Base-by-base conservation (phyloP, 2,797 vertebrate genomes). In the Sarcoramphus papa region DNA sequence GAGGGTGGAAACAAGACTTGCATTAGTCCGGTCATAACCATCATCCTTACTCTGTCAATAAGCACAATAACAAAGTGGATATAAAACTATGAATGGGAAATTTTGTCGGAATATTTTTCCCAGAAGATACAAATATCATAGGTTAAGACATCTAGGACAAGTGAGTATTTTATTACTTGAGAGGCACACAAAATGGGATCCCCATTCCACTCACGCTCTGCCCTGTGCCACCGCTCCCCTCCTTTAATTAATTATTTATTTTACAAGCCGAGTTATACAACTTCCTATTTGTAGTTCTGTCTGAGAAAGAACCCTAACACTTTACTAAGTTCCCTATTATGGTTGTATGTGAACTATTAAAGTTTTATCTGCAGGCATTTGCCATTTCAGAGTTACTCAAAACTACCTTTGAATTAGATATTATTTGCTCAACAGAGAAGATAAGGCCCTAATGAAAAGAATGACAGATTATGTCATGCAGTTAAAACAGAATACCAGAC, bases 221-320 rank as follows among this genome's bases (percentile, higher is more conserved):
- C 21, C 35, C 50, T 27, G 19, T 51, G 48, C 22, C 1, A 1
- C 37, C 2, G 2, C 24, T 57, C 18, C 33, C 25, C 4, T 8
- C 4, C 15, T 51, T 40, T 45, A 43, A 37, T 53, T 5, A 40
- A 17, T 60, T 40, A 35, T 12, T 63, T 31, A 43, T 62, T 85
- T 77, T 85, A 40, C n/a, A 62, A 70, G 41, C 31, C 33, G 41
- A 62, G 37, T 60, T 41, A 77, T 5, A 62, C 6, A 81, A 59
- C 43, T 59, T 86, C n/a, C 21, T 64, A 40, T 11, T 27, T 63
- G 18, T 12, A 59, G 13, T 79, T 85, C 27, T 65, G 56, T 15
- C 68, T 83, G 40, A 83, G 47, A 79, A 87, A 83, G 18, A 87
- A 64, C 28, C 16, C 33, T 30, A 64, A 40, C 5, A 7, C 62